Percentiles rank a stretch among this genome's conserved stretches.
Conservation (phyloP, 2,888 invertebrate genomes). For the Ennomos quercinarius region DNA sequence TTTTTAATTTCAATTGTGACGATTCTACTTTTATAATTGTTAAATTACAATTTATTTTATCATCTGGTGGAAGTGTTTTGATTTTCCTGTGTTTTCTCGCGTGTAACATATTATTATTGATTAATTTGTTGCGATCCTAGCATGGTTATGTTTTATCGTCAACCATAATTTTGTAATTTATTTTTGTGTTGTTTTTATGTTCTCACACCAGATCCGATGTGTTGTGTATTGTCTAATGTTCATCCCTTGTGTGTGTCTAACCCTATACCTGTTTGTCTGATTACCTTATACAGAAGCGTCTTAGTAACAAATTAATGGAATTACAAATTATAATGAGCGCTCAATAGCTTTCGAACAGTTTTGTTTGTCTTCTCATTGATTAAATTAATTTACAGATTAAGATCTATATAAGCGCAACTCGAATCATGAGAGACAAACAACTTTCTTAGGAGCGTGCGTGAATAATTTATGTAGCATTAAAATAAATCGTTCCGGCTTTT, state of each 20-base stretch:
- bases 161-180: slow-evolving; percentile 62
- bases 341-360: slow-evolving; percentile 80
- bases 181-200: slow-evolving; percentile 66
- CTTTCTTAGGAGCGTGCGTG: slow-evolving; percentile 33
- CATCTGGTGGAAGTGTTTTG: slow-evolving; percentile 85
- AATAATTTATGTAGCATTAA: slow-evolving; percentile 22
- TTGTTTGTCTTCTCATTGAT: slow-evolving; percentile 77
- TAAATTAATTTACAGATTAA: slow-evolving; percentile 55
- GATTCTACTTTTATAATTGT: slow-evolving; percentile 61
- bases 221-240: slow-evolving; percentile 96
- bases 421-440: slow-evolving; percentile 72
- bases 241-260: slow-evolving; percentile 95
- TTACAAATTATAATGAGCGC: slow-evolving; percentile 69
- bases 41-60: slow-evolving; percentile 74
- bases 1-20: slow-evolving; percentile 73
- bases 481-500: slow-evolving; percentile 12
- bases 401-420: slow-evolving; percentile 61
- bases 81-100: slow-evolving; percentile 82
- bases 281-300: slow-evolving; percentile 74
- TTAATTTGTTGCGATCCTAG: slow-evolving; percentile 78
- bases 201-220: slow-evolving; percentile 86
- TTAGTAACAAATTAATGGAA: slow-evolving; percentile 58
- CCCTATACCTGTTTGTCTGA: slow-evolving; percentile 85
- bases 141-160: slow-evolving; percentile 77
- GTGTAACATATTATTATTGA: slow-evolving; percentile 65